These are phyloP conservation scores for Cryptoprocta ferox DNA, from an alignment of 2,797 vertebrate genomes.

Conservation along the genomic window DNA sequence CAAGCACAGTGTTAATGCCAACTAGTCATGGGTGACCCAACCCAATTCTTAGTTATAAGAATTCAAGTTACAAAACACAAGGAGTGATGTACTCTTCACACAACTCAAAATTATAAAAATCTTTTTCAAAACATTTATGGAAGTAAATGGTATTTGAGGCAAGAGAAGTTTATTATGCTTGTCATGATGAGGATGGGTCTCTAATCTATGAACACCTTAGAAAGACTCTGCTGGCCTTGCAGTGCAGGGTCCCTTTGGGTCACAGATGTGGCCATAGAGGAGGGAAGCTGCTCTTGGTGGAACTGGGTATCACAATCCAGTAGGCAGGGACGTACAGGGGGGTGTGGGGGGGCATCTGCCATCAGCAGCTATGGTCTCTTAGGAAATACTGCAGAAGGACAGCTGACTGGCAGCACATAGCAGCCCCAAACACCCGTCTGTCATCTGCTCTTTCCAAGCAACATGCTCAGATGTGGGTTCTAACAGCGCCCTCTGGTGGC, in stretches of 20 bases:
- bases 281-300: background rate
- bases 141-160: background rate
- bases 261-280: background rate
- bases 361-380: background rate
- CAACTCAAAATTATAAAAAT: constrained; percentile 33
- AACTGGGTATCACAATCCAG: background rate
- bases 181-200: background rate
- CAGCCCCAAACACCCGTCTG: background rate
- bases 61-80: constrained; percentile 28
- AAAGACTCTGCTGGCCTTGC: background rate
- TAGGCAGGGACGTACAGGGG: background rate
- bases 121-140: background rate
- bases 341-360: background rate
- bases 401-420: too few species aligned
- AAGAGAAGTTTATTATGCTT: background rate
- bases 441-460: background rate
- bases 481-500: background rate
- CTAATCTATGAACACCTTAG: background rate
- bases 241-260: background rate
- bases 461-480: background rate
- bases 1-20: background rate
- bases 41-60: background rate
- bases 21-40: background rate
- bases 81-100: background rate
- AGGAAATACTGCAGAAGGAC: background rate